Conservation (phyloP, 2,113 vertebrate species). For the Grammomys surdaster region DNA sequence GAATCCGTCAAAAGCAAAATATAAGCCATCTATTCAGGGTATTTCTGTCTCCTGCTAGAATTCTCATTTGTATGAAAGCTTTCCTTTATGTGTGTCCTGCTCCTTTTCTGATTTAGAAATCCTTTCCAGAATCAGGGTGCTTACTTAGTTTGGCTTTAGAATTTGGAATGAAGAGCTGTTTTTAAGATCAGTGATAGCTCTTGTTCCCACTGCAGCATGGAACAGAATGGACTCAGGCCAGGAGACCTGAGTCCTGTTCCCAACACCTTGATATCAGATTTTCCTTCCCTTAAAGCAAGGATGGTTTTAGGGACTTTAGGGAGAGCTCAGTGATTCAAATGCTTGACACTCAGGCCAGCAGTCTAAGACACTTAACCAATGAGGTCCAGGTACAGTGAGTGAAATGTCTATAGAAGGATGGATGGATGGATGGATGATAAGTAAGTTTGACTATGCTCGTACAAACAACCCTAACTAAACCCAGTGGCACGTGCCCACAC, state of each 20-base stretch:
- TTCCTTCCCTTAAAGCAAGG: background rate
- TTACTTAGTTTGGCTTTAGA: conserved; percentile 9
- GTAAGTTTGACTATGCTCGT: background rate
- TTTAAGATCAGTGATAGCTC: background rate
- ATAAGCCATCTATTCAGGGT: background rate
- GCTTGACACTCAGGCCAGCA: background rate
- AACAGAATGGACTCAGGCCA: background rate
- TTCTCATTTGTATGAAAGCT: background rate
- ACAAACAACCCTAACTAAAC: background rate
- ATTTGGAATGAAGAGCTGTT: conserved; percentile 20
- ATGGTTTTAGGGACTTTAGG: background rate
- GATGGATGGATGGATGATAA: background rate
- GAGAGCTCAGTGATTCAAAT: background rate
- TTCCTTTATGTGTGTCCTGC: conserved; percentile 33
- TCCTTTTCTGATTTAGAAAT: conserved; percentile 48
- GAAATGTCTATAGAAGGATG: too few species aligned
- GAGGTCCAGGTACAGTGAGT: background rate
- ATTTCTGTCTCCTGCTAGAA: conserved; percentile 39
- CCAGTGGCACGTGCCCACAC: background rate
- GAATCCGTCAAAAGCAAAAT: conserved; percentile 11
- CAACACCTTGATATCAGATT: background rate
- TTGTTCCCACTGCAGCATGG: background rate
- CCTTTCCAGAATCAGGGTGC: conserved; percentile 54
- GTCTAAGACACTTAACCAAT: background rate
- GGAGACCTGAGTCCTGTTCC: background rate